Percentiles rank a stretch among this genome's conserved stretches.
Conservation (phyloP, 2,113 vertebrate genomes). For the Polypterus bichir region DNA sequence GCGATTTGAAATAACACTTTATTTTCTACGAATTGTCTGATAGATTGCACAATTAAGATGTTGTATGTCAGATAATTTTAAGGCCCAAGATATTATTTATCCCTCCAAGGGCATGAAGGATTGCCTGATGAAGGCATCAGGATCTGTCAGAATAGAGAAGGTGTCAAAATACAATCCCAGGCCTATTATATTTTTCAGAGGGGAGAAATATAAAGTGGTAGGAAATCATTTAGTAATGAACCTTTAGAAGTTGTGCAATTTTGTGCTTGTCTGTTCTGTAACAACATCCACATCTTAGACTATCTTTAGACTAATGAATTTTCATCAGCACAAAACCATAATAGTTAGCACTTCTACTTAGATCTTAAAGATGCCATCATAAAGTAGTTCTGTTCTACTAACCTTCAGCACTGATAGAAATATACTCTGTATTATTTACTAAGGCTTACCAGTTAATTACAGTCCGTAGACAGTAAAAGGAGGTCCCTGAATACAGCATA, state of each 20-base stretch:
- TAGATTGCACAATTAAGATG: neutral
- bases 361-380: conserved; percentile 18
- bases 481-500: conserved; percentile 31
- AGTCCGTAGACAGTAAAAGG: conserved; percentile 24
- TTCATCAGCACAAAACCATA: conserved; percentile 11
- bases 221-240: conserved; percentile 2
- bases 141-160: neutral
- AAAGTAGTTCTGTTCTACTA: conserved; percentile 28
- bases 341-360: conserved; percentile 21
- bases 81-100: neutral
- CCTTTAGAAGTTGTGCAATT: conserved; percentile 4
- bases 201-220: conserved; percentile 2
- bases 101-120: neutral
- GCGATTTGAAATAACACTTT: too few species aligned
- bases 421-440: conserved; percentile 45
- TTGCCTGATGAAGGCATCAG: neutral
- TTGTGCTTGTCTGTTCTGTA: neutral
- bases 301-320: too few species aligned
- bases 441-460: conserved; percentile 29
- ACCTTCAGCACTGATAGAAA: conserved; percentile 37
- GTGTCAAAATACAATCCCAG: conserved; percentile 1
- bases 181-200: neutral
- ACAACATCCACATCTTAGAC: neutral
- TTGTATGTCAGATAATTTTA: neutral
- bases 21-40: neutral